Base-by-base conservation (phyloP, 2,888 invertebrate species). In the Clepsis dumicolana region DNA sequence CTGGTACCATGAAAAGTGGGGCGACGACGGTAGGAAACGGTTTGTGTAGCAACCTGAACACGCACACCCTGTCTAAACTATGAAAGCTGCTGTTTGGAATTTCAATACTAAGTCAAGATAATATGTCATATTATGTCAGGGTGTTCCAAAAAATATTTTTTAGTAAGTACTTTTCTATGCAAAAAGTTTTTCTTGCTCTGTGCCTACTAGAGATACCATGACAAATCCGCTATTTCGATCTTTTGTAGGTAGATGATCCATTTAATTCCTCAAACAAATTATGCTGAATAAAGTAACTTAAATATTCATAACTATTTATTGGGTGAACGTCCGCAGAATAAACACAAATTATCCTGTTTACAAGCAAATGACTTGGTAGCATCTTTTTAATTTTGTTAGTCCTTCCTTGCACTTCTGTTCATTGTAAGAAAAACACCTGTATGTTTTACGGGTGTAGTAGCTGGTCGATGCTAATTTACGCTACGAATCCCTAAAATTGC, bases 271-370 rank as follows among this genome's bases (percentile, higher is more conserved):
- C 14, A 18, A 1, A 8, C 16, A 7, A 41, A 16, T 1, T 16
- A 4, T 18, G 5, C 18, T 44, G 5, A 18, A 21, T 21, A 35
- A 35, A 32, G n/a, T 38, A 38, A 18, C 18, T 8, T 18, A 7
- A 7, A 7, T 14, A n/a, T 24, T 12, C 18, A 14, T 2, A 8
- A 16, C 7, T 56, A 54, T 16, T 44, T 14, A 14, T 21, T 18
- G n/a, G 60, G 59, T 59, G 27, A 57, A 65, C 50, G 65, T 38
- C 21, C 38, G 16, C 14, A 52, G 25, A 35, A 38, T 21, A 25
- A 16, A 52, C 59, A 41, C 25, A 16, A 32, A 27, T 65, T 65
- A 59, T 59, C 65, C 65, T 65, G 65, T 65, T 65, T 65, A 65
- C 59, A 25, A 56, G 8, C 16, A 35, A 2, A 21, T 48, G 4